These are phyloP conservation scores for Troides helena DNA, from an alignment of 2,888 invertebrate species.

Conservation along the genomic window DNA sequence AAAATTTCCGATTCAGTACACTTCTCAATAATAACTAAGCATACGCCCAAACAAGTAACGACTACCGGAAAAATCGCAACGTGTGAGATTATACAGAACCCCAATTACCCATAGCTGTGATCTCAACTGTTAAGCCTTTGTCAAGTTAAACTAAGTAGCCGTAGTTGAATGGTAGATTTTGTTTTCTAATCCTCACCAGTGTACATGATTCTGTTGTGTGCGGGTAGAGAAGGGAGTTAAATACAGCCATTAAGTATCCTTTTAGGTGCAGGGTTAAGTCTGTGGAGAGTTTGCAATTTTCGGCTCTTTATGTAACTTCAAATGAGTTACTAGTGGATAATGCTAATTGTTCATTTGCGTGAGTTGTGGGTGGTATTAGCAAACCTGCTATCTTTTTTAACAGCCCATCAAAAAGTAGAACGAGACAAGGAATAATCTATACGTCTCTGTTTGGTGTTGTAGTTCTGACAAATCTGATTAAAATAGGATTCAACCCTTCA, in stretches of 20 bases:
- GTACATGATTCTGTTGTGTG: slow-evolving; percentile 29
- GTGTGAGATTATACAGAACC: slow-evolving; percentile 35
- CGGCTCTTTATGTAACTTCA: slow-evolving; percentile 23
- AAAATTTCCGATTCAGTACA: slow-evolving; percentile 42
- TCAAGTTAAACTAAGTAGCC: slow-evolving; percentile 40
- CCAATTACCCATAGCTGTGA: slow-evolving; percentile 49
- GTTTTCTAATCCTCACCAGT: slow-evolving; percentile 39
- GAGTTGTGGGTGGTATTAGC: slow-evolving; percentile 30
- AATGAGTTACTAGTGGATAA: slow-evolving; percentile 12
- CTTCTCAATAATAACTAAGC: slow-evolving; percentile 34
- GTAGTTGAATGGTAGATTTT: slow-evolving; percentile 37
- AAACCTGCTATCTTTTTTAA: not conserved
- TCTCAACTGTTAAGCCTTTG: slow-evolving; percentile 47
- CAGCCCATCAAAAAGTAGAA: not conserved
- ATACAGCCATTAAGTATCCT: slow-evolving; percentile 18
- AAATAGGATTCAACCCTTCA: too few species aligned
- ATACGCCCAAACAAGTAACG: slow-evolving; percentile 25
- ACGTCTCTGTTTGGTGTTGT: too few species aligned
- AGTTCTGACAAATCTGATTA: too few species aligned
- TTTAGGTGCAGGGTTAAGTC: slow-evolving; percentile 27
- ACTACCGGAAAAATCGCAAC: slow-evolving; percentile 37
- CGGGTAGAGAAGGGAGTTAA: slow-evolving; percentile 15
- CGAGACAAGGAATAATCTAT: too few species aligned
- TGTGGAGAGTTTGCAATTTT: slow-evolving; percentile 22
- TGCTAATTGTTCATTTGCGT: slow-evolving; percentile 15